Conservation (phyloP, 2,797 vertebrate species). For the Potorous gilbertii region DNA sequence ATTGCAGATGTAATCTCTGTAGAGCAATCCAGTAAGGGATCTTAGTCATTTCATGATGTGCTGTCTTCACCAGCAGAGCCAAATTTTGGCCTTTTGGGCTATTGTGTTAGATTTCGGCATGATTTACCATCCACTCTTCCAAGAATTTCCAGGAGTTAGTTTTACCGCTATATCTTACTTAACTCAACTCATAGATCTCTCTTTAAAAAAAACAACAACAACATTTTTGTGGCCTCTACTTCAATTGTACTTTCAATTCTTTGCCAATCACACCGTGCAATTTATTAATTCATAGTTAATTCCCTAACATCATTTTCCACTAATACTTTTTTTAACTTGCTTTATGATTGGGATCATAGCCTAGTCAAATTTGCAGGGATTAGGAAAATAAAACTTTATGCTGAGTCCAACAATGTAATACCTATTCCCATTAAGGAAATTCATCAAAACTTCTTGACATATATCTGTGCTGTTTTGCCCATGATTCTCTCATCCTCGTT, state of each 20-base stretch:
- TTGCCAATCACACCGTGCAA: background rate
- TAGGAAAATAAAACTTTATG: background rate
- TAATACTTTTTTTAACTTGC: background rate
- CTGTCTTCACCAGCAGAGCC: background rate
- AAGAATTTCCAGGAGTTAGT: slow-evolving; percentile 4
- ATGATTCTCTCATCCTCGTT: background rate
- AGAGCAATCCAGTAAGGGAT: background rate
- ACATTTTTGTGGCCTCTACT: slow-evolving; percentile 13
- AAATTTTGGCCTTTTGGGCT: slow-evolving; percentile 13
- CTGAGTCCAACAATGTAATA: background rate
- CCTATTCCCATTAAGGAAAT: background rate
- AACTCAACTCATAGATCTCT: background rate
- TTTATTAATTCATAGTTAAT: background rate
- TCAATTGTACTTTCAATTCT: background rate
- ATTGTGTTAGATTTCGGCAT: background rate
- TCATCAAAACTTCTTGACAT: background rate
- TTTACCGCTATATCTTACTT: background rate
- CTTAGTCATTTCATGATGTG: background rate
- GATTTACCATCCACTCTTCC: background rate
- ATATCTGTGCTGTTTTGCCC: background rate
- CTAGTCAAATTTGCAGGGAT: background rate
- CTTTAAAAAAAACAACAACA: slow-evolving; percentile 25
- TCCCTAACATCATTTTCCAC: background rate
- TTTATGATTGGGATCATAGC: background rate
- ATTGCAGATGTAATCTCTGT: slow-evolving; percentile 7